Evolutionary conservation across 2,888 invertebrate species (phyloP).

Genomic region (Hesperia comma): DNA sequence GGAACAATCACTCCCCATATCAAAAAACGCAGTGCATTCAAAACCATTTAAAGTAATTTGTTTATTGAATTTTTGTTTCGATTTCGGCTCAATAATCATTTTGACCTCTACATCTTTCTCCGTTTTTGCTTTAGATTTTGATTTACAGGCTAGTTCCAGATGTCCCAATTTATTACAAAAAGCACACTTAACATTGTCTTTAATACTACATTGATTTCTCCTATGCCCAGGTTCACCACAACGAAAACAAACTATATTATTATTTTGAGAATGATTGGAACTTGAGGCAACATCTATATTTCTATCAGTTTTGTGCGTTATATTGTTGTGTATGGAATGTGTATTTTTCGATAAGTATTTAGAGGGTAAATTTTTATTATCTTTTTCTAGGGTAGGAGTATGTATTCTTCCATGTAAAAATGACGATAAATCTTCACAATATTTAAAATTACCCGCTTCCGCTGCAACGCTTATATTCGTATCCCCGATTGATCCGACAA

Average conservation of each 20-base stretch:
- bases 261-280: not conserved
- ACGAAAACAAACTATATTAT: slow-evolving; percentile 34
- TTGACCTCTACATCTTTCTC: slow-evolving; percentile 44
- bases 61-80: slow-evolving; percentile 42
- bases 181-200: slow-evolving; percentile 40
- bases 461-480: slow-evolving; percentile 43
- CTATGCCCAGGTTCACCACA: slow-evolving; percentile 41
- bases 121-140: slow-evolving; percentile 38
- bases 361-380: slow-evolving; percentile 9
- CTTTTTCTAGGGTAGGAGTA: slow-evolving; percentile 20
- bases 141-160: slow-evolving; percentile 41
- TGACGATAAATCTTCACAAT: slow-evolving; percentile 44
- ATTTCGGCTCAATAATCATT: slow-evolving; percentile 24
- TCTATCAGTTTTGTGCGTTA: slow-evolving; percentile 7
- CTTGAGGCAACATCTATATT: not conserved
- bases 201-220: slow-evolving; percentile 31
- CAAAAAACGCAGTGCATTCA: slow-evolving; percentile 41
- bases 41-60: slow-evolving; percentile 32
- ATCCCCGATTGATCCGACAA: slow-evolving; percentile 45
- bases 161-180: slow-evolving; percentile 43
- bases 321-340: not conserved
- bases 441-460: slow-evolving; percentile 43
- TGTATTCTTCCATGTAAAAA: slow-evolving; percentile 39
- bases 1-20: slow-evolving; percentile 45
- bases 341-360: slow-evolving; percentile 14